Percentiles rank a stretch among this genome's conserved stretches.
Conservation (phyloP, 1,140 invertebrate genomes). For the Drosophila seguyi region DNA sequence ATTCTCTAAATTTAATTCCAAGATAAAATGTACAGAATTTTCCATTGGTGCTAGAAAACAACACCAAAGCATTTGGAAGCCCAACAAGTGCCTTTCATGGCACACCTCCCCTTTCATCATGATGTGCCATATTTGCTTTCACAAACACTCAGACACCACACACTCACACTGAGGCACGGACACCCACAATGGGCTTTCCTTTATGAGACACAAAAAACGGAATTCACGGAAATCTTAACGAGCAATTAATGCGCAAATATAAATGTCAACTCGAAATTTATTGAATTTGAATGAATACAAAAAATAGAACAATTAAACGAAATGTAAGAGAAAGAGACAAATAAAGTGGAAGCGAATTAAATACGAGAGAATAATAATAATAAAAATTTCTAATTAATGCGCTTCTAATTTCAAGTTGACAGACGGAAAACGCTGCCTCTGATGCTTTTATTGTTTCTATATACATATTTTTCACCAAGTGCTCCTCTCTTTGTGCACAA, state of each 20-base stretch:
- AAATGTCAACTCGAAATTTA: constrained; percentile 79
- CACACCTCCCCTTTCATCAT: constrained; percentile 12
- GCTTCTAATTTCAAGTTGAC: constrained; percentile 77
- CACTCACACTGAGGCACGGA: constrained; percentile 3
- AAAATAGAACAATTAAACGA: constrained; percentile 40
- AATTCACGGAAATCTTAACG: constrained; percentile 73
- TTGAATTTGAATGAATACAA: constrained; percentile 49
- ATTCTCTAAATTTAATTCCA: constrained; percentile 10
- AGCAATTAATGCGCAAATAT: constrained; percentile 75
- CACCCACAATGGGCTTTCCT: constrained; percentile 52
- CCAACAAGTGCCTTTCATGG: constrained; percentile 58
- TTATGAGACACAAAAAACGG: constrained; percentile 35
- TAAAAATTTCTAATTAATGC: constrained; percentile 81
- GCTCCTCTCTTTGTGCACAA: constrained; percentile 68
- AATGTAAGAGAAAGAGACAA: constrained; percentile 29
- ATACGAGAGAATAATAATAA: constrained; percentile 60
- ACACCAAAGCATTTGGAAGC: constrained; percentile 48
- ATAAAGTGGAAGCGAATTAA: constrained; percentile 33
- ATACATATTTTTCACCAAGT: constrained; percentile 32
- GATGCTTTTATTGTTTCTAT: constrained; percentile 39
- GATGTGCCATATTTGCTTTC: constrained; percentile 42
- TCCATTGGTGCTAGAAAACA: constrained; percentile 33
- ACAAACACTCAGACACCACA: constrained; percentile 34
- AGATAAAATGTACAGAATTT: constrained; percentile 43
- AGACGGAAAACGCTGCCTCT: constrained; percentile 65